Evolutionary conservation across 35 echinoderm and acorn worm genomes (phyloP).

Genomic region (Apostichopus japonicus): DNA sequence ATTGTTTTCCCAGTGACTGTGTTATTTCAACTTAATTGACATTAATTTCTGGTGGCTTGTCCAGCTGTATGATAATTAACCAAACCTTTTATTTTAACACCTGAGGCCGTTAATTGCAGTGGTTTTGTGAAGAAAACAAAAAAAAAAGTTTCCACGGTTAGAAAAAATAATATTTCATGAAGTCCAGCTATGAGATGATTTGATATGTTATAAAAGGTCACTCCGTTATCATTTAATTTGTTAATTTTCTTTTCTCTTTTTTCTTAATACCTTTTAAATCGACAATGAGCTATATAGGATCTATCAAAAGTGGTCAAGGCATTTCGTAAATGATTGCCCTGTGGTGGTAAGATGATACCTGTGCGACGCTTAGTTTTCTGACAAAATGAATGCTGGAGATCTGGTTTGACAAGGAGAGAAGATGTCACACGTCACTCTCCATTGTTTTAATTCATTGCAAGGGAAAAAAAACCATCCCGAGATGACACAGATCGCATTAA

Average conservation of each 20-base stretch:
- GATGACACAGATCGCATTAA: no score
- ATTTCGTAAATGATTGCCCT: not conserved
- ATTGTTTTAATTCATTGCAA: no score
- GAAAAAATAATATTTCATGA: not conserved
- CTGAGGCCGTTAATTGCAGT: not conserved
- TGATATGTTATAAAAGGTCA: not conserved
- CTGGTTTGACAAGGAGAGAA: no score
- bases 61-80: not conserved
- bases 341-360: not conserved
- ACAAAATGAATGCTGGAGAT: no score
- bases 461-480: no score
- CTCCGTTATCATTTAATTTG: not conserved
- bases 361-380: no score
- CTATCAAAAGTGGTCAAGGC: not conserved
- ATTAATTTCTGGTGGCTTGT: constrained; percentile 2
- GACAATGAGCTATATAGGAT: not conserved
- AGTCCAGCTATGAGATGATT: not conserved
- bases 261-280: not conserved
- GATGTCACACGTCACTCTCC: no score
- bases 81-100: constrained; percentile 1
- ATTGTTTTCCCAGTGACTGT: constrained; percentile 6
- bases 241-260: not conserved
- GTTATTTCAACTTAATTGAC: constrained; percentile 27
- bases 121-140: not conserved
- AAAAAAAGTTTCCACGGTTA: not conserved